Evolutionary conservation across 2,797 vertebrate species (phyloP).

Genomic region (Leptodactylus fallax): DNA sequence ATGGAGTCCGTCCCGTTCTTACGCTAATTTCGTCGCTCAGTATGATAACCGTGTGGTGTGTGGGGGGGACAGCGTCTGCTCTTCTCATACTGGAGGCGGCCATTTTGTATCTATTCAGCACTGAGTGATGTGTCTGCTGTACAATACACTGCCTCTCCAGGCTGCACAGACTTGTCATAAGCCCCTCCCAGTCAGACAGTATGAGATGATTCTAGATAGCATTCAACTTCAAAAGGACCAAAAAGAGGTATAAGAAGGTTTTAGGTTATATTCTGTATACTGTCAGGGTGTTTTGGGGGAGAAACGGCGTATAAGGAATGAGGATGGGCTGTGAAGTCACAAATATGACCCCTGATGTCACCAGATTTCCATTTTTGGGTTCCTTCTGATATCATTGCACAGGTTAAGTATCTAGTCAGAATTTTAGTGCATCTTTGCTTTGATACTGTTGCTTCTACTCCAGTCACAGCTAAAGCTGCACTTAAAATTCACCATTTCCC

Average conservation of each 20-base stretch:
- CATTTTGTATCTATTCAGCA: background rate
- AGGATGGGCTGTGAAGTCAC: background rate
- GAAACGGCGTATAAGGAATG: background rate
- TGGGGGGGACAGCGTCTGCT: background rate
- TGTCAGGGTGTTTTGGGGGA: background rate
- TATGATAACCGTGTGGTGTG: background rate
- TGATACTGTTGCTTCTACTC: background rate
- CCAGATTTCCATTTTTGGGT: no score
- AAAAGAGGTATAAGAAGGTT: background rate
- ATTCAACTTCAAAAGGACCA: background rate
- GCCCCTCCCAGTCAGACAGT: background rate
- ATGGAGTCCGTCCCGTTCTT: background rate
- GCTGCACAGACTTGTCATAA: conserved; percentile 12
- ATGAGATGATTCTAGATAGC: background rate
- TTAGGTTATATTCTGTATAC: background rate
- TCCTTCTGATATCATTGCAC: background rate
- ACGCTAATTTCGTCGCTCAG: background rate
- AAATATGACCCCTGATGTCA: background rate
- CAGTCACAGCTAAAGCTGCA: background rate
- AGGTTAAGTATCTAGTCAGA: background rate
- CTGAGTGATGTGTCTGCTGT: background rate
- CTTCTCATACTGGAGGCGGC: background rate
- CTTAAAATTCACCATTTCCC: background rate
- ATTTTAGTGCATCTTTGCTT: background rate
- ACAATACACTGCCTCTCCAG: background rate